These are phyloP conservation scores for Listronotus bonariensis DNA, from an alignment of 1,140 invertebrate species.

Conservation along the genomic window DNA sequence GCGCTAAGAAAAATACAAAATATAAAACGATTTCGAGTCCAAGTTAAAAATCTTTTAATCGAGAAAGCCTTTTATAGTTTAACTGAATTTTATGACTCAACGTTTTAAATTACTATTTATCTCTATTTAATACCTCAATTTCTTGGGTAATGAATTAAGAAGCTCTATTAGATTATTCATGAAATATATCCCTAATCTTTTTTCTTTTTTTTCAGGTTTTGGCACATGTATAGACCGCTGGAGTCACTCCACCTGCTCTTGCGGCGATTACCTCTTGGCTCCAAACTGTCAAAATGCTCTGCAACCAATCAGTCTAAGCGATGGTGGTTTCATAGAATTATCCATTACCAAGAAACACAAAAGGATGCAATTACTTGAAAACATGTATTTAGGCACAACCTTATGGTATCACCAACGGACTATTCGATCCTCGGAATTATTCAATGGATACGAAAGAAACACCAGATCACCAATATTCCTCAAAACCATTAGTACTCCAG, in stretches of 20 bases:
- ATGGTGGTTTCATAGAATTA: conserved; percentile 79
- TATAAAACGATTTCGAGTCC: no score
- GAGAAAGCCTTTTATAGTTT: no score
- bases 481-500: conserved; percentile 50
- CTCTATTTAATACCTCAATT: conserved; percentile 1
- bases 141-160: no score
- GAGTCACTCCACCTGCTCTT: conserved; percentile 73
- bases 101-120: no score
- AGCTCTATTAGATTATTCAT: neutral
- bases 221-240: conserved; percentile 83
- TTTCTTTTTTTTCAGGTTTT: conserved; percentile 50
- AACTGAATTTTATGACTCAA: no score
- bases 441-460: conserved; percentile 7
- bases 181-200: no score
- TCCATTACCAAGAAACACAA: conserved; percentile 81
- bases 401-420: conserved; percentile 61
- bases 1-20: no score
- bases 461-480: conserved; percentile 46
- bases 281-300: conserved; percentile 79
- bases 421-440: no score
- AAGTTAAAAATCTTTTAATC: no score
- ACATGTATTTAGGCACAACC: conserved; percentile 73
- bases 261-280: conserved; percentile 70
- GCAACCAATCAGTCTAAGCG: conserved; percentile 76
- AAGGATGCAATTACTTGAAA: conserved; percentile 81